Percentiles rank a stretch among this genome's conserved stretches.
Evolutionary conservation across 2,113 vertebrate species (phyloP).

Genomic region (Strigops habroptila): DNA sequence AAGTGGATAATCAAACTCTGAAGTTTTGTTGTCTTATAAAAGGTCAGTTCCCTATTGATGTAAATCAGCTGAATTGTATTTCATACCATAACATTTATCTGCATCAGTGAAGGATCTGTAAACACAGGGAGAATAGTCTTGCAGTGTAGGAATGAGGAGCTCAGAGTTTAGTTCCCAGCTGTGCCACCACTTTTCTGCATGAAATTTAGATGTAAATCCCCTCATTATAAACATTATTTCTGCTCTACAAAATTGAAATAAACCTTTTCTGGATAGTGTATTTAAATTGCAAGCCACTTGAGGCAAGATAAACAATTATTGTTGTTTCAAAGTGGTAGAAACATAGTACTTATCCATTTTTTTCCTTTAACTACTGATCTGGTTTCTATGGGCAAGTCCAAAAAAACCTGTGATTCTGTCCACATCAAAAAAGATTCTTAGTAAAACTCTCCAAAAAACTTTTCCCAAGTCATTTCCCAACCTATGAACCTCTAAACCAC

Average conservation of each 20-base stretch:
- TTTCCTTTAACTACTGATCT: background rate
- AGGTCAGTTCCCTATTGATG: conserved; percentile 1
- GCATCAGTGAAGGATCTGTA: background rate
- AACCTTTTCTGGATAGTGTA: background rate
- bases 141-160: background rate
- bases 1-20: background rate
- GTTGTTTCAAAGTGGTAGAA: background rate
- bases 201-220: background rate
- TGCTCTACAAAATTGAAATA: background rate
- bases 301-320: background rate
- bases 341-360: background rate
- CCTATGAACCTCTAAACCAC: background rate
- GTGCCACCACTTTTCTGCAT: background rate
- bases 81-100: background rate
- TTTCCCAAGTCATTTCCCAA: background rate
- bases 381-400: background rate
- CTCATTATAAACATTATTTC: background rate
- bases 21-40: background rate
- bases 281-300: background rate
- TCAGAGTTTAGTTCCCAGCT: background rate
- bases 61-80: conserved; percentile 12
- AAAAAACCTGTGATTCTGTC: background rate
- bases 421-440: background rate
- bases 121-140: background rate
- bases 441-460: background rate